These are phyloP conservation scores for Capitulum mitella DNA, from an alignment of 2,888 invertebrate genomes.

Conservation along the genomic window DNA sequence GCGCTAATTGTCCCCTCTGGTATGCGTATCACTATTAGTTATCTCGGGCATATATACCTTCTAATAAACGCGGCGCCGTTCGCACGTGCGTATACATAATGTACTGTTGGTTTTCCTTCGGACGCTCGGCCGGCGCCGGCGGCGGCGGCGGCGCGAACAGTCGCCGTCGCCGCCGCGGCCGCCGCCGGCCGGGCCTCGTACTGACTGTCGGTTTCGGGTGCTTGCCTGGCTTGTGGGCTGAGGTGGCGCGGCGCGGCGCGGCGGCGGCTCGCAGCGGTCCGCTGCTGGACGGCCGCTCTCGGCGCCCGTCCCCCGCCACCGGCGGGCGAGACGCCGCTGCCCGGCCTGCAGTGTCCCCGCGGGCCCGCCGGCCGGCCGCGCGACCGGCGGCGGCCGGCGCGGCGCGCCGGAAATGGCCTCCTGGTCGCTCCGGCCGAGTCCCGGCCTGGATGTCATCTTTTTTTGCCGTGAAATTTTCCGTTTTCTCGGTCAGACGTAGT, in stretches of 20 bases:
- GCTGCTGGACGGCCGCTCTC: background rate
- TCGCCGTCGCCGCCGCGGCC: background rate
- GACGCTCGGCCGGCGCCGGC: background rate
- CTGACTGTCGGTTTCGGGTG: slow-evolving; percentile 18
- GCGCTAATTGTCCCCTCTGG: background rate
- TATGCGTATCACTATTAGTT: slow-evolving; percentile 22
- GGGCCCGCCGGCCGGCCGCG: too few relatives aligned
- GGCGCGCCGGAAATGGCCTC: too few relatives aligned
- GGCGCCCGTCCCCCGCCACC: too few relatives aligned
- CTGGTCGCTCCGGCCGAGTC: too few relatives aligned
- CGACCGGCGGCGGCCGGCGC: too few relatives aligned
- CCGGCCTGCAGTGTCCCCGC: too few relatives aligned
- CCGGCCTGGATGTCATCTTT: too few relatives aligned
- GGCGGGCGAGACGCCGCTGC: too few relatives aligned
- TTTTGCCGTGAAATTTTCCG: too few relatives aligned
- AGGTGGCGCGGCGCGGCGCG: background rate
- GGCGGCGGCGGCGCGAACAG: background rate
- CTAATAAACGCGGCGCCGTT: slow-evolving; percentile 5
- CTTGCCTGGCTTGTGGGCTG: slow-evolving; percentile 18
- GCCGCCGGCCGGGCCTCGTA: background rate
- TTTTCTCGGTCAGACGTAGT: too few relatives aligned
- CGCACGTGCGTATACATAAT: slow-evolving; percentile 5
- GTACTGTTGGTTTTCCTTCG: slow-evolving; percentile 17
- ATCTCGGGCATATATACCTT: slow-evolving; percentile 19
- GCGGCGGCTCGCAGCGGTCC: background rate